A percentile compares a stretch with the other conserved stretches of the same genome.
Evolutionary conservation across 2,797 vertebrate genomes (phyloP).

Genomic region (Neomorphus geoffroyi): DNA sequence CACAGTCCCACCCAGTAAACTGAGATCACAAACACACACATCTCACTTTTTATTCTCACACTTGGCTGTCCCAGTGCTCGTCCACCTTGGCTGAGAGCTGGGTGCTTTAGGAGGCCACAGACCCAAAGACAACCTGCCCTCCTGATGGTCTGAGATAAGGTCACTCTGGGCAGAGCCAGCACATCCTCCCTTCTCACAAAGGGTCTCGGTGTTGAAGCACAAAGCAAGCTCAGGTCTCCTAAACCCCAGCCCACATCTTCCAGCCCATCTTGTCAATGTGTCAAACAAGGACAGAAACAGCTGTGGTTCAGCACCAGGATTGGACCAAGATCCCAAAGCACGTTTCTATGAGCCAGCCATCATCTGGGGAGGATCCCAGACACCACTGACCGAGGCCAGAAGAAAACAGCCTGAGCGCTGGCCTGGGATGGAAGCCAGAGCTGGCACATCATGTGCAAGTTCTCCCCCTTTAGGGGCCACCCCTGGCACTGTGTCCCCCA

Average conservation of each 20-base stretch:
- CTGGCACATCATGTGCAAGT: accelerated
- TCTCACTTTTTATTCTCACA: not conserved
- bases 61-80: accelerated
- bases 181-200: not conserved
- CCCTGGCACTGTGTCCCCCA: too few species aligned
- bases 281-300: not conserved
- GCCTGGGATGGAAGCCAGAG: not conserved
- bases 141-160: accelerated
- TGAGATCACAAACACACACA: not conserved
- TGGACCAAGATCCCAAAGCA: not conserved
- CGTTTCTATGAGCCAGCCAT: not conserved
- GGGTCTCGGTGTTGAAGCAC: not conserved
- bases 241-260: accelerated
- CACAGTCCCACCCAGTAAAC: not conserved
- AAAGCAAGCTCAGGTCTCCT: not conserved
- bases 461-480: not conserved
- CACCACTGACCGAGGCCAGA: not conserved
- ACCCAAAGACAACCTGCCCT: not conserved
- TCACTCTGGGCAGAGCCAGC: not conserved
- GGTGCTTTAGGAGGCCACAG: accelerated
- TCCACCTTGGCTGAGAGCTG: too few species aligned
- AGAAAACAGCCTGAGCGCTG: not conserved
- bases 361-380: not conserved
- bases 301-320: not conserved
- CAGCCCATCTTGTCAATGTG: accelerated